These are phyloP conservation scores for Adoxophyes honmai DNA, from an alignment of 1,140 invertebrate species.

Conservation along the genomic window DNA sequence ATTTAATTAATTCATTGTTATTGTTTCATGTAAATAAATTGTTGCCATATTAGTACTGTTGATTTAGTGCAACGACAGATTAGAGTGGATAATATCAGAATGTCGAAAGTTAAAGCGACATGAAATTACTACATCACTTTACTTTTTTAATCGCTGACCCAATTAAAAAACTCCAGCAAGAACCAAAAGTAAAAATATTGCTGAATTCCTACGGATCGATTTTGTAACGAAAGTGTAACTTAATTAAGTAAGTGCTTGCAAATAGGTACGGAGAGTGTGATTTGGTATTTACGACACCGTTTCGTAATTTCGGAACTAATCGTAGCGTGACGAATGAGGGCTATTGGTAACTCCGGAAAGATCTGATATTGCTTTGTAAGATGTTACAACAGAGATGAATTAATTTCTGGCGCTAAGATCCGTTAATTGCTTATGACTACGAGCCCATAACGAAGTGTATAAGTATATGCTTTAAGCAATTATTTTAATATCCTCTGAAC, in stretches of 20 bases:
- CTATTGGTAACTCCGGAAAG: conserved; percentile 24
- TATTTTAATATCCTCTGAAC: no score
- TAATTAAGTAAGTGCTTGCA: background rate
- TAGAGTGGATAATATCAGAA: no score
- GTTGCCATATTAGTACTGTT: conserved; percentile 33
- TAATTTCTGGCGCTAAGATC: no score
- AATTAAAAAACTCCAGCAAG: no score
- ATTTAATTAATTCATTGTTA: background rate
- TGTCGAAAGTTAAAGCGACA: no score
- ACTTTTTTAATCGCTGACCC: no score
- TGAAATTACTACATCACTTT: no score
- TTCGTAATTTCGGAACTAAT: conserved; percentile 30
- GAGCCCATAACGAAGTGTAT: no score
- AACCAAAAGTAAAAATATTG: background rate
- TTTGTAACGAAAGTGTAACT: background rate
- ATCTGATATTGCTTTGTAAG: conserved; percentile 15
- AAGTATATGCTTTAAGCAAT: no score
- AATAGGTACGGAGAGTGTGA: background rate
- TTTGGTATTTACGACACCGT: conserved; percentile 34
- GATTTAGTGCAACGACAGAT: background rate
- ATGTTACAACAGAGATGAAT: background rate
- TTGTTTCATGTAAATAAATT: conserved; percentile 17
- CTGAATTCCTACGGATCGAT: background rate
- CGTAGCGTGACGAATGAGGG: conserved; percentile 31
- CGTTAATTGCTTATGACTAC: no score